A percentile compares a stretch with the other conserved stretches of the same genome.
These are phyloP conservation scores for Leptopilina boulardi DNA, from an alignment of 1,140 invertebrate genomes.

Conservation along the genomic window DNA sequence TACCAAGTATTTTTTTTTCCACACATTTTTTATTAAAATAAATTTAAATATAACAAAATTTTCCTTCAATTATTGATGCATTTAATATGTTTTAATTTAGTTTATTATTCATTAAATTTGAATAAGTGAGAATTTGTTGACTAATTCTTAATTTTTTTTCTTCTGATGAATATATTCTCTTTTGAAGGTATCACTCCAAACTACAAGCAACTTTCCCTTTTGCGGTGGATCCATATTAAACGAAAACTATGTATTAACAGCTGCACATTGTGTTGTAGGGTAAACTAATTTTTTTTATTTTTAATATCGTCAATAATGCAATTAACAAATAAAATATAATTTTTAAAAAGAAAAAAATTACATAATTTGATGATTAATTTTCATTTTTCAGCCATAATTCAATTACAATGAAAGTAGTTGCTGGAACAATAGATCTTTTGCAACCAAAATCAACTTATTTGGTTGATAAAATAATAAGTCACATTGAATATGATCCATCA, in stretches of 20 bases:
- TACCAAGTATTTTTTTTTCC: conserved; percentile 55
- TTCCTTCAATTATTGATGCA: not conserved
- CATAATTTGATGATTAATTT: no score
- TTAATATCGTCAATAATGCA: not conserved
- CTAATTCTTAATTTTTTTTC: no score
- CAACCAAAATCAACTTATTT: no score
- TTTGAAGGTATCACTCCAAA: conserved; percentile 55
- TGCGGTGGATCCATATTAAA: conserved; percentile 76
- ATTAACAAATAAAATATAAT: not conserved
- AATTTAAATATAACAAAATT: not conserved
- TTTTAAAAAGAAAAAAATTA: no score
- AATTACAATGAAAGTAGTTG: not conserved
- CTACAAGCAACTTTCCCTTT: conserved; percentile 40
- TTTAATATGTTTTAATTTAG: not conserved
- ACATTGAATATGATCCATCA: no score
- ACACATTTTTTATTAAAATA: not conserved
- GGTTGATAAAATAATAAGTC: no score
- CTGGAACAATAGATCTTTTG: no score
- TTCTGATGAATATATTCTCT: not conserved
- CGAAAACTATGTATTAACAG: conserved; percentile 71
- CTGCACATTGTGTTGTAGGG: conserved; percentile 72
- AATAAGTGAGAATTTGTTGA: no score
- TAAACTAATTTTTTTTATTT: conserved; percentile 37
- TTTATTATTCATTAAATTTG: no score
- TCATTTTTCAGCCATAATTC: not conserved